Percentiles rank a stretch among this genome's conserved stretches.
Evolutionary conservation across 2,113 vertebrate species (phyloP).

Genomic region (Oreochromis spilurus): DNA sequence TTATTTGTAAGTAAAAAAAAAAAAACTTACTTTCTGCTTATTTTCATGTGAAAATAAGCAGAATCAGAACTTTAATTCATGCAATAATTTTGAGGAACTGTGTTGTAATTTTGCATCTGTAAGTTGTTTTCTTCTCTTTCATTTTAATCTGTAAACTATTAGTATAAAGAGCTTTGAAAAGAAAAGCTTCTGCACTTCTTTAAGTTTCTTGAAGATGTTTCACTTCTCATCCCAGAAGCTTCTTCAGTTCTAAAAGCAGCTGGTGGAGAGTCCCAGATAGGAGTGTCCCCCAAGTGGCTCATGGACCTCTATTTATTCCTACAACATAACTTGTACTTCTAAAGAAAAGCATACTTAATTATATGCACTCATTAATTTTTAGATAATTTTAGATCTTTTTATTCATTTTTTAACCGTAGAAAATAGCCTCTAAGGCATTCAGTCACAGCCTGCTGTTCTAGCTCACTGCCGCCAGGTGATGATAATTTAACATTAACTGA

Average conservation of each 20-base stretch:
- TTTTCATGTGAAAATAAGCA: background rate
- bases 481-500: background rate
- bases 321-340: background rate
- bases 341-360: background rate
- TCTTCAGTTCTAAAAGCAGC: background rate
- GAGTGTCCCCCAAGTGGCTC: background rate
- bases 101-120: background rate
- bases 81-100: background rate
- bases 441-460: fast-evolving
- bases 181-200: background rate
- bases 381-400: fast-evolving
- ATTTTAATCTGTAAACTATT: background rate
- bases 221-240: background rate
- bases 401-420: too few species aligned
- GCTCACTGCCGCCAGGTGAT: background rate
- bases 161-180: background rate
- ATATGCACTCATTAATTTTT: fast-evolving
- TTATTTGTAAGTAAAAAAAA: background rate
- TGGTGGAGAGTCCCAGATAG: background rate
- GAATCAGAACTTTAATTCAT: background rate
- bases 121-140: background rate
- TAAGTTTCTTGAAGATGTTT: background rate
- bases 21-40: background rate
- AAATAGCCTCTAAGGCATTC: too few species aligned
- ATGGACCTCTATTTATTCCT: background rate